These are phyloP conservation scores for Drosophila nr. medialis DNA, from an alignment of 2,888 invertebrate species.

Conservation along the genomic window DNA sequence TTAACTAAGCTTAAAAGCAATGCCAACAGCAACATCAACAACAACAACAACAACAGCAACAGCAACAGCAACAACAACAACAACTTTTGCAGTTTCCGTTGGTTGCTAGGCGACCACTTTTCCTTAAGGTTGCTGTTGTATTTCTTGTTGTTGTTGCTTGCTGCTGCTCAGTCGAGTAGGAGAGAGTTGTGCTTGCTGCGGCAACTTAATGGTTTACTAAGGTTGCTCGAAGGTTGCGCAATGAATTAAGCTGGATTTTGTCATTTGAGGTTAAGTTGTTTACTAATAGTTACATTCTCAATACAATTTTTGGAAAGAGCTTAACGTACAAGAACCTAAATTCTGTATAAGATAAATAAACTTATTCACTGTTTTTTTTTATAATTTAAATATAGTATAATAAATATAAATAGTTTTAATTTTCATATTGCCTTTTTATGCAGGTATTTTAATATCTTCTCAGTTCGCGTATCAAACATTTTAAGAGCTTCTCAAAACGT, in stretches of 20 bases:
- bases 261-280: slow-evolving; percentile 28
- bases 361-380: not conserved
- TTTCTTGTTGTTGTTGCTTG: slow-evolving; percentile 24
- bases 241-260: slow-evolving; percentile 37
- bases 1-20: slow-evolving; percentile 77
- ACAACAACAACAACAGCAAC: not conserved
- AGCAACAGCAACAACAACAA: slow-evolving; percentile 9
- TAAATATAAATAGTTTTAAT: not conserved
- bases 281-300: not conserved
- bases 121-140: slow-evolving; percentile 21
- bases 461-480: not conserved
- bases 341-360: not conserved
- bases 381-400: too few relatives aligned
- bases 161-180: slow-evolving; percentile 46
- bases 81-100: slow-evolving; percentile 52
- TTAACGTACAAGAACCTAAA: not conserved
- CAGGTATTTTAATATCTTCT: not conserved
- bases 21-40: slow-evolving; percentile 38
- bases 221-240: slow-evolving; percentile 48
- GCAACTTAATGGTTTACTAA: slow-evolving; percentile 57
- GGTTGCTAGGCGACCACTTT: slow-evolving; percentile 41
- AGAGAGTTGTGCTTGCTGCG: slow-evolving; percentile 55
- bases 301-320: not conserved
- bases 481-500: not conserved
- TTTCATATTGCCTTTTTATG: not conserved